Percentiles rank a stretch among this genome's conserved stretches.
phyloP scores from a whole-genome alignment of 2,113 vertebrate species.

The Abramis brama region DNA sequence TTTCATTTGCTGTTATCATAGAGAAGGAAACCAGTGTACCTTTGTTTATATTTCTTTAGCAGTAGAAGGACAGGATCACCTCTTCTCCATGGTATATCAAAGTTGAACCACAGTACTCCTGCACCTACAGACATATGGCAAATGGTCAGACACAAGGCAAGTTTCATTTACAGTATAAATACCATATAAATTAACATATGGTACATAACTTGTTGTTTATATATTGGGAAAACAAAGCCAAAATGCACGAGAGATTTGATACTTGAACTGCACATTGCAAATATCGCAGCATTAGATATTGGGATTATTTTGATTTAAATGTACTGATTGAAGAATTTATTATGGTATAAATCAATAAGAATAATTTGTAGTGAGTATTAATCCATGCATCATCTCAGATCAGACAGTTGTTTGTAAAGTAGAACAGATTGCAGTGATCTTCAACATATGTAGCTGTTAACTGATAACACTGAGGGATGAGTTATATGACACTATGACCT shows the following conservation, averaged over 20 bases:
- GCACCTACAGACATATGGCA: conserved; percentile 30
- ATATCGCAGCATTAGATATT: not conserved
- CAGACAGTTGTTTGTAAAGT: conserved; percentile 52
- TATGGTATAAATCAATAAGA: not conserved
- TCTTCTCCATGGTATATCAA: conserved; percentile 74
- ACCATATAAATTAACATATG: not conserved
- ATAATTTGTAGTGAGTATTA: not conserved
- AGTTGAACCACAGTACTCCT: conserved; percentile 53
- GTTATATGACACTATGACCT: conserved; percentile 58
- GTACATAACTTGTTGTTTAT: not conserved
- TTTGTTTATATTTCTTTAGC: conserved; percentile 63
- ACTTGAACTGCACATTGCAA: not conserved
- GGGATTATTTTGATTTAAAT: not conserved
- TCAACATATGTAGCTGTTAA: conserved; percentile 62
- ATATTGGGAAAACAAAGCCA: not conserved
- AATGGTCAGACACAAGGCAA: not conserved
- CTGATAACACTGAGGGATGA: conserved; percentile 50
- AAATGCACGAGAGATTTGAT: not conserved
- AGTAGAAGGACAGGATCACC: conserved; percentile 69
- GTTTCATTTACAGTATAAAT: not conserved
- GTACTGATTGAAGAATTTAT: not conserved
- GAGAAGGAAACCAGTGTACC: not conserved
- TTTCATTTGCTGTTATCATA: not conserved
- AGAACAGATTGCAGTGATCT: conserved; percentile 53
- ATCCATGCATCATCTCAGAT: conserved; percentile 17